These are phyloP conservation scores for Steinernema khuongi DNA, from an alignment of 1,140 invertebrate genomes.

Conservation along the genomic window DNA sequence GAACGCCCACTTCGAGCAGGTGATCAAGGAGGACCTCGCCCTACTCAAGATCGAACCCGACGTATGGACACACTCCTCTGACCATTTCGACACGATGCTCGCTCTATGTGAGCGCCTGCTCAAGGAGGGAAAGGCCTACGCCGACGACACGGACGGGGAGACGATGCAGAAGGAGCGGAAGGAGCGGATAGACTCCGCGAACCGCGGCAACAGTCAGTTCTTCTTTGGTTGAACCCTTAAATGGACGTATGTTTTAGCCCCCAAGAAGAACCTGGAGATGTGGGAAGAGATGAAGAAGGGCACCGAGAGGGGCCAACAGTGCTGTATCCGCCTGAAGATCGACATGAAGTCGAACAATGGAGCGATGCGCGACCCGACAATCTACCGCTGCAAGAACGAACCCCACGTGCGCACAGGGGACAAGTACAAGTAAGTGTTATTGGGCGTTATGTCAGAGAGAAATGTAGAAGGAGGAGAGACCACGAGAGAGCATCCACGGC, in stretches of 20 bases:
- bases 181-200: slow-evolving; percentile 76
- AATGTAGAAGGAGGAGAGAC: slow-evolving; percentile 94
- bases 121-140: slow-evolving; percentile 81
- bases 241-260: slow-evolving; percentile 66
- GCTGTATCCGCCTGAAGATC: slow-evolving; percentile 91
- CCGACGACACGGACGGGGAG: slow-evolving; percentile 89
- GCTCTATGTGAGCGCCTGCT: slow-evolving; percentile 80
- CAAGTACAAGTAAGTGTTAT: slow-evolving; percentile 84
- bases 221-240: not conserved
- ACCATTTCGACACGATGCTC: slow-evolving; percentile 88
- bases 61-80: slow-evolving; percentile 85
- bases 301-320: slow-evolving; percentile 71
- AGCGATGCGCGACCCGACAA: slow-evolving; percentile 95
- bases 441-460: slow-evolving; percentile 95
- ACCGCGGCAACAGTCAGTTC: slow-evolving; percentile 74
- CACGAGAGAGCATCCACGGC: slow-evolving; percentile 90
- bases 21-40: slow-evolving; percentile 87
- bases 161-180: slow-evolving; percentile 90
- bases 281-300: slow-evolving; percentile 94
- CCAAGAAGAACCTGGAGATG: slow-evolving; percentile 77
- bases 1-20: slow-evolving; percentile 89
- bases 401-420: slow-evolving; percentile 82
- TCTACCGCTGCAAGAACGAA: slow-evolving; percentile 95
- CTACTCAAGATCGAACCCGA: slow-evolving; percentile 87
- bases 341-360: slow-evolving; percentile 93